Percentiles rank a stretch among this genome's conserved stretches.
These are phyloP conservation scores for Neoscelio sp. DNA, from an alignment of 2,888 invertebrate genomes.

Conservation along the genomic window DNA sequence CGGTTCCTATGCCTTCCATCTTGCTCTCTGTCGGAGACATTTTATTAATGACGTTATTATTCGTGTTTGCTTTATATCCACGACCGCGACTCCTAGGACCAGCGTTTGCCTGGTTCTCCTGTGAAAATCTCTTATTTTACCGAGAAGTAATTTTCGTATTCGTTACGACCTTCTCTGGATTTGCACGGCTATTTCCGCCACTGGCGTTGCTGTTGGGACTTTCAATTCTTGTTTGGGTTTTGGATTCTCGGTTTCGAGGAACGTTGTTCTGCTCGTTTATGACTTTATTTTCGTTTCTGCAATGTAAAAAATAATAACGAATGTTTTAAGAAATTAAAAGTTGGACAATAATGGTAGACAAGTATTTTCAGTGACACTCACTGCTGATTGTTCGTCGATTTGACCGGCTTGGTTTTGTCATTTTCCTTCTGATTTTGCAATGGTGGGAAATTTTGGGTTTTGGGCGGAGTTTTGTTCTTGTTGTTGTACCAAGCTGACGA, in stretches of 20 bases:
- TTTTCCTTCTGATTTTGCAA: slow-evolving; percentile 77
- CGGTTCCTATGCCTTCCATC: slow-evolving; percentile 78
- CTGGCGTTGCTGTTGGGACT: slow-evolving; percentile 76
- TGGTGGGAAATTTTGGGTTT: slow-evolving; percentile 80
- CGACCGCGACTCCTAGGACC: slow-evolving; percentile 78
- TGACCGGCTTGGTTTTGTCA: slow-evolving; percentile 73
- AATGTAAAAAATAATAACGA: slow-evolving; percentile 19
- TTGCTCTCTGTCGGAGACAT: slow-evolving; percentile 74
- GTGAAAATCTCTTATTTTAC: slow-evolving; percentile 76
- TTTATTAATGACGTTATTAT: slow-evolving; percentile 78
- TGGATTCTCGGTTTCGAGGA: slow-evolving; percentile 79
- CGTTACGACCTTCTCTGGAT: slow-evolving; percentile 15
- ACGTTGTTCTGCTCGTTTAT: slow-evolving; percentile 78
- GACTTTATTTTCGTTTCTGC: slow-evolving; percentile 79
- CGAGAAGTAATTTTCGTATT: slow-evolving; percentile 72
- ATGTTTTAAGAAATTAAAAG: not conserved
- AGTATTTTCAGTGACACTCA: slow-evolving; percentile 59
- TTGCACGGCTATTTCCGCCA: slow-evolving; percentile 26
- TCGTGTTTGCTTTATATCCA: slow-evolving; percentile 79
- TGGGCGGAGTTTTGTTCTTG: slow-evolving; percentile 78
- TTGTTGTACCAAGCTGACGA: slow-evolving; percentile 82
- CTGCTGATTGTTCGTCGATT: slow-evolving; percentile 70
- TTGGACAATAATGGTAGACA: not conserved
- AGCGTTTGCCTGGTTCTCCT: slow-evolving; percentile 78
- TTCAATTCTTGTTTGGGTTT: slow-evolving; percentile 71